Evolutionary conservation across 2,113 vertebrate genomes (phyloP), one percentile per base, ranked within the genome.

Genomic region (Sitta europaea): DNA sequence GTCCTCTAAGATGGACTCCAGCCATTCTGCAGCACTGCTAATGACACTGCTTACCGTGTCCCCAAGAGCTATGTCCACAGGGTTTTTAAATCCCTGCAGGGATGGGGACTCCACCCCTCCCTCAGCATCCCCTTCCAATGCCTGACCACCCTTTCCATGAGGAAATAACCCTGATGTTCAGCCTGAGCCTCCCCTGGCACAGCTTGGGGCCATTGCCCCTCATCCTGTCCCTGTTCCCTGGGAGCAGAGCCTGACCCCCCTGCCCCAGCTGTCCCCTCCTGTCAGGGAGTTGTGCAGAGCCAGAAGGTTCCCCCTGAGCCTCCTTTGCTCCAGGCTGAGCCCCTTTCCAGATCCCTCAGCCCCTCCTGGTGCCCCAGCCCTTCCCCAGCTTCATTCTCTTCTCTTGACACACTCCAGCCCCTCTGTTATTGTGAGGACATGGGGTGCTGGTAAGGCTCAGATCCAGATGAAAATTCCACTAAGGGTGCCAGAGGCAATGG

Each of bases 181-280:
- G 1, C 24, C 6, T 45, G 11, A 38, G 0, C 20, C 7, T 40
- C 3, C 38, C 16, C 11, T 35, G 22, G 10, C 68, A 2, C 43
- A 36, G 0, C 10, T 0, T 20, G 22, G 16, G 43, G 24, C 50
- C 0, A 0, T 63, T 65, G 2, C 3, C 4, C 2, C 11, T 50
- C 3, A 0, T 68, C 35, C 27, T 62, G 28, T 54, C 43, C 58
- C 14, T 38, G 27, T 24, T 79, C 14, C 15, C 14, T 73, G 58
- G 8, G 7, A 40, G 45, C 61, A 89, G 7, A 66, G 27, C 33
- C 45, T 0, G 0, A 28, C 2, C 18, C 2, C 5, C 19, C n/a
- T n/a, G n/a, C n/a, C n/a, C 10, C 0, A 0, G 28, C 28, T 59
- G 12, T 1, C 19, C 33, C 38, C 20, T 81, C 53, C 38, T 81